A percentile compares a stretch with the other conserved stretches of the same genome.
Evolutionary conservation across 2,888 invertebrate species (phyloP).

Genomic region (Eurytoma adleriae): DNA sequence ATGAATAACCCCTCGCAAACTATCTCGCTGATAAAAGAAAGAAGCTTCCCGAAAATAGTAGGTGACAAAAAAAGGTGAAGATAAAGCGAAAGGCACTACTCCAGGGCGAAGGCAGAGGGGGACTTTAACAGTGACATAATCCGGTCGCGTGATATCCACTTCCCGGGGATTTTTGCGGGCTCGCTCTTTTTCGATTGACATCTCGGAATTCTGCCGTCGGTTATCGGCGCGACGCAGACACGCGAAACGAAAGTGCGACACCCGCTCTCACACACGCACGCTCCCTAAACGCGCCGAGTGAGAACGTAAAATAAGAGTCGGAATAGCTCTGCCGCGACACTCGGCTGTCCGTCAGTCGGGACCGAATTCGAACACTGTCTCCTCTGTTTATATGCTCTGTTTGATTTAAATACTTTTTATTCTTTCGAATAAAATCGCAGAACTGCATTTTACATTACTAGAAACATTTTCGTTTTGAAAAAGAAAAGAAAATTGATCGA

Average conservation of each 20-base stretch:
- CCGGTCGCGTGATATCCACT: slow-evolving; percentile 36
- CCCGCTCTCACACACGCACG: slow-evolving; percentile 41
- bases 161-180: slow-evolving; percentile 56
- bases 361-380: neutral
- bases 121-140: slow-evolving; percentile 41
- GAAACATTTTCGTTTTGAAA: too few relatives aligned
- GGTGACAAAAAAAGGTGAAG: neutral
- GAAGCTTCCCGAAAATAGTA: too few relatives aligned
- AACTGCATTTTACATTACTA: too few relatives aligned
- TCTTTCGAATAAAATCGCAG: too few relatives aligned
- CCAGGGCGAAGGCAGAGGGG: slow-evolving; percentile 5
- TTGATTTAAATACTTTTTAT: too few relatives aligned
- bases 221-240: slow-evolving; percentile 50
- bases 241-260: slow-evolving; percentile 36
- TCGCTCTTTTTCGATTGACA: slow-evolving; percentile 58
- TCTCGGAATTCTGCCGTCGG: slow-evolving; percentile 63
- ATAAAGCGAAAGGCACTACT: neutral
- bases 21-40: too few relatives aligned
- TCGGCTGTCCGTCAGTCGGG: slow-evolving; percentile 66
- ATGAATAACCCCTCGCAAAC: too few relatives aligned
- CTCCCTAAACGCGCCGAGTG: slow-evolving; percentile 48
- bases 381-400: slow-evolving; percentile 19
- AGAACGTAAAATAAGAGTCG: slow-evolving; percentile 65
- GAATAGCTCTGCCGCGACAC: slow-evolving; percentile 71
- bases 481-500: too few relatives aligned